phyloP scores from a whole-genome alignment of 2,113 vertebrate genomes.

The Thalassarche chlororhynchos region DNA sequence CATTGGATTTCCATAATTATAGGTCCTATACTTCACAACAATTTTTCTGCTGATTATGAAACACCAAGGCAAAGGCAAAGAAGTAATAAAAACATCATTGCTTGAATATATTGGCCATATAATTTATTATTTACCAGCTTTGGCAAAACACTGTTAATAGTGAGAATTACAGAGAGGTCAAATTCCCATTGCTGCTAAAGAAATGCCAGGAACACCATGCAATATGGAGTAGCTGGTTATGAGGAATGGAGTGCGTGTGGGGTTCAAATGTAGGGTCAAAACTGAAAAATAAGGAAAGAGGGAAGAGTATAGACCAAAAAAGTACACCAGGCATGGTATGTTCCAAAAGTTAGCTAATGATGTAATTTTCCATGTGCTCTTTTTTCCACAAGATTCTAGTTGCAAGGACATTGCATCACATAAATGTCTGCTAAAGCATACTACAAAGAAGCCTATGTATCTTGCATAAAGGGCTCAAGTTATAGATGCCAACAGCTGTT shows the following conservation, averaged over 20 bases:
- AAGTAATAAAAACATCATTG: background rate
- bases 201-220: background rate
- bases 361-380: constrained; percentile 52
- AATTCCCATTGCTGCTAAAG: background rate
- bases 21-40: background rate
- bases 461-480: background rate
- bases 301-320: background rate
- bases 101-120: background rate
- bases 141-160: background rate
- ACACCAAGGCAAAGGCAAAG: background rate
- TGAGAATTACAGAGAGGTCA: background rate
- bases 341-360: constrained; percentile 9
- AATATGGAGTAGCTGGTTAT: background rate
- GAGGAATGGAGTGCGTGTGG: background rate
- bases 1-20: background rate
- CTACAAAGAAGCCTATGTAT: background rate
- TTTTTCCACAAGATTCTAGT: constrained; percentile 9
- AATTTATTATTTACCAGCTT: constrained; percentile 22
- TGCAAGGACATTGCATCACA: background rate
- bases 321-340: background rate
- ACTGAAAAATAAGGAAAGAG: background rate
- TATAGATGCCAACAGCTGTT: background rate
- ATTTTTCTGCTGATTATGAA: background rate
- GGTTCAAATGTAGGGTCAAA: background rate
- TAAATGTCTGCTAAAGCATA: background rate